Percentiles rank a stretch among this genome's conserved stretches.
phyloP scores from a whole-genome alignment of 2,888 invertebrate species.

The Agapetus fuscipes region DNA sequence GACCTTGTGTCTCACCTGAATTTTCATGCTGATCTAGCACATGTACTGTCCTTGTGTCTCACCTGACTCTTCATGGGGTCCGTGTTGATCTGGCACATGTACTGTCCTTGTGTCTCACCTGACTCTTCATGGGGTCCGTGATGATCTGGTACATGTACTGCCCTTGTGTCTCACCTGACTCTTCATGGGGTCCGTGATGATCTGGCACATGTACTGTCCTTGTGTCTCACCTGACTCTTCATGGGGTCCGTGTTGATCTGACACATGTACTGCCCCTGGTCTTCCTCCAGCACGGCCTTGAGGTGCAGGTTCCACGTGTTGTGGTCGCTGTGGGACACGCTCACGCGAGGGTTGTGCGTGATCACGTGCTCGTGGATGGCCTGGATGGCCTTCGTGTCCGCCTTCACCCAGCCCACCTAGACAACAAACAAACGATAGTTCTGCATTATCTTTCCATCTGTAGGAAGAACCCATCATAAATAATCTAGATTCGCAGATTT shows the following conservation, averaged over 20 bases:
- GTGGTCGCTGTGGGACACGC: slow-evolving; percentile 77
- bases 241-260: slow-evolving; percentile 92
- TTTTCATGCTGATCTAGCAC: too few species aligned
- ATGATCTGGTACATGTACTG: too few species aligned
- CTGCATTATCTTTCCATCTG: too few species aligned
- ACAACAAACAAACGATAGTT: background rate
- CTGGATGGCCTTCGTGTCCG: slow-evolving; percentile 87
- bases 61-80: slow-evolving; percentile 94
- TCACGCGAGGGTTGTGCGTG: slow-evolving; percentile 81
- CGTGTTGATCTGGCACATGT: slow-evolving; percentile 93
- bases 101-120: slow-evolving; percentile 83
- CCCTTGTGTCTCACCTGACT: too few species aligned
- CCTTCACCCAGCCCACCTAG: slow-evolving; percentile 89
- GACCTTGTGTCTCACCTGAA: slow-evolving; percentile 83
- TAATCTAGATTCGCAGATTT: too few species aligned
- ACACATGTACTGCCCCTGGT: slow-evolving; percentile 87
- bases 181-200: slow-evolving; percentile 91
- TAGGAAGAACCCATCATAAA: too few species aligned
- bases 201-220: slow-evolving; percentile 84
- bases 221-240: slow-evolving; percentile 76
- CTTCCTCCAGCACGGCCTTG: slow-evolving; percentile 76
- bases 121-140: too few species aligned
- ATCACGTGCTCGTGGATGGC: slow-evolving; percentile 89
- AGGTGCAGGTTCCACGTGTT: slow-evolving; percentile 87
- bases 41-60: too few species aligned